Evolutionary conservation across 1,140 invertebrate species (phyloP), one percentile per base, ranked within the genome.

Genomic region (Bombus picipes): DNA sequence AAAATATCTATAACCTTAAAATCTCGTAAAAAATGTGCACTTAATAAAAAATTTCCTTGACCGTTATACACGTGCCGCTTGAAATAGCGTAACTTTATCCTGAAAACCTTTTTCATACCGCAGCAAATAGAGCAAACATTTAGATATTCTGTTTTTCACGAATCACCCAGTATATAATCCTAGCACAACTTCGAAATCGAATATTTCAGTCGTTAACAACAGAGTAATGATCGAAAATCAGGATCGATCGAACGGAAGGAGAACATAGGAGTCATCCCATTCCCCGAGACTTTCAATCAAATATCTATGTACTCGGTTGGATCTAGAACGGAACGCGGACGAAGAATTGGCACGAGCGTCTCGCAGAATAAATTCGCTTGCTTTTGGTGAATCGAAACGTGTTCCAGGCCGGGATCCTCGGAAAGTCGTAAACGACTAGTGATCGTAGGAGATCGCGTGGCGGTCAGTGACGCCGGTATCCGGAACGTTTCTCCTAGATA

Each of bases 401-500:
- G 62, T 76, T 77, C 25, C 73, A 32, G 28, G 34, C 15, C 66
- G 53, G n/a, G 22, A 79, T 79, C 75, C 32, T 15, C 22, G n/a
- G 43, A 62, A 80, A 85, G 47, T 80, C 76, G 66, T 72, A 62
- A 78, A 85, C 53, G 66, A 47, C 70, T 80, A 53, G 47, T 6
- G 41, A 41, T 43, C 68, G 28, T 47, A 39, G 76, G 47, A 22
- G 43, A 68, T n/a, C 66, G 3, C 28, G 74, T 41, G 34, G 28
- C 25, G 75, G 68, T 80, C 83, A 62, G 68, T 62, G 57, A 73
- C 73, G 65, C 32, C n/a, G 59, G 70, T 72, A 78, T 79, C 41
- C 70, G 86, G 73, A n/a, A 86, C 74, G 74, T 87, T 83, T 70
- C 4, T 32, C n/a, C n/a, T 18, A 59, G 59, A 83, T 78, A 84